Base-by-base conservation (phyloP, 2,797 vertebrate species). In the Poecilia wingei region DNA sequence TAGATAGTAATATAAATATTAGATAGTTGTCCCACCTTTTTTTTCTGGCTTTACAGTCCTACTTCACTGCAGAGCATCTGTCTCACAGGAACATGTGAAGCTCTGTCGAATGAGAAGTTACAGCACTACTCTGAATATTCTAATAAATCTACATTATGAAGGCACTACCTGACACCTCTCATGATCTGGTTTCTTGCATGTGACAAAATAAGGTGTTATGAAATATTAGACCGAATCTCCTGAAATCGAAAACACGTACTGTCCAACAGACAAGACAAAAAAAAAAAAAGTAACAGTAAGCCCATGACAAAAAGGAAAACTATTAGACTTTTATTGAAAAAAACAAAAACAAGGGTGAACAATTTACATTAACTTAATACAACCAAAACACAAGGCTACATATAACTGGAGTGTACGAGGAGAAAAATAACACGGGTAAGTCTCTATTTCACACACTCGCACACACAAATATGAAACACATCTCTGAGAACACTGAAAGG, bases 1-100 rank as follows among this genome's bases (percentile, higher is more conserved):
- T 96, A 95, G 95, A 95, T 96, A 95, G 88, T 95, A 95, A 95
- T 96, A 95, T 95, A 95, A 96, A 95, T 94, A 95, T 81, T 92
- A 94, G 90, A 84, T 95, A 95, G 93, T 49, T 39, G n/a, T 57
- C 55, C n/a, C 55, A 28, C 47, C 12, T 36, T 49, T 72, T 74
- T 74, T 82, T 84, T 77, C 70, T 92, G 92, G 90, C 90, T 93
- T 93, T 92, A 86, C 89, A 90, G 91, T 92, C 85, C 89, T 86
- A 87, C 87, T 90, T 93, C 83, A 91, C 86, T 80, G 89, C 77
- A 74, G 85, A 90, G 93, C 82, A 74, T 82, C 88, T 86, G 88
- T 92, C 86, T 87, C 72, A 72, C 75, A 57, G 78, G 83, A 76
- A 13, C 79, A 85, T 86, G 78, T 88, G 91, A 71, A 71, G 85